Evolutionary conservation across 2,888 invertebrate species (phyloP), one percentile per base, ranked within the genome.

Genomic region (Alloscopus bannaensis): DNA sequence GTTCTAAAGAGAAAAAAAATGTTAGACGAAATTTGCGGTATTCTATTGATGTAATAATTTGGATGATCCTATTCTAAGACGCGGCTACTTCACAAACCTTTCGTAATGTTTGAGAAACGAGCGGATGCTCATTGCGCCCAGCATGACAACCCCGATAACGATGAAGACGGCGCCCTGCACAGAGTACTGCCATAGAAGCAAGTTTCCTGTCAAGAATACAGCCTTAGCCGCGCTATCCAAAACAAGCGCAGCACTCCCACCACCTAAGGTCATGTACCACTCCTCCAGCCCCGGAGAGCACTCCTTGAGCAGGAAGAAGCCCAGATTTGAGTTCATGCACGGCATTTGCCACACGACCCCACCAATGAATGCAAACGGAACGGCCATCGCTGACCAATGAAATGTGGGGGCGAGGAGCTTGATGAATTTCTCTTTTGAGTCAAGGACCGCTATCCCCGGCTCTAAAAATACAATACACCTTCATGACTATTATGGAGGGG

Each of bases 361-460:
- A 0, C 57, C 59, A 1, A 76, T 68, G 28, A 76, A 76, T 0
- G 60, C 76, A 26, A 68, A 76, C 0, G 76, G 76, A 0, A 76
- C 76, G 1, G 60, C 26, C 68, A 69, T 68, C n/a, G 76, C 76
- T 1, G 68, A 68, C 66, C 66, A 76, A 42, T 76, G 68, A 29
- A 76, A 60, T 4, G 26, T 1, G 0, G 68, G 59, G 13, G 68
- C 76, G 28, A 68, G 24, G 40, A 68, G 40, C 24, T 76, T 68
- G 11, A 76, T 69, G 8, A 69, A 52, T 22, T 76, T 76, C 42
- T 76, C 76, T 8, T 47, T 31, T 0, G 60, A 36, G 47, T 75
- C 75, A 3, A 73, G 47, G 20, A 0, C 6, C 6, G 29, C 2
- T 11, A 20, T 59, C 59, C 22, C 45, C 11, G 45, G 42, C 8